Evolutionary conservation across 2,888 invertebrate species (phyloP), one percentile per base, ranked within the genome.

Genomic region (Cephalotes varians): DNA sequence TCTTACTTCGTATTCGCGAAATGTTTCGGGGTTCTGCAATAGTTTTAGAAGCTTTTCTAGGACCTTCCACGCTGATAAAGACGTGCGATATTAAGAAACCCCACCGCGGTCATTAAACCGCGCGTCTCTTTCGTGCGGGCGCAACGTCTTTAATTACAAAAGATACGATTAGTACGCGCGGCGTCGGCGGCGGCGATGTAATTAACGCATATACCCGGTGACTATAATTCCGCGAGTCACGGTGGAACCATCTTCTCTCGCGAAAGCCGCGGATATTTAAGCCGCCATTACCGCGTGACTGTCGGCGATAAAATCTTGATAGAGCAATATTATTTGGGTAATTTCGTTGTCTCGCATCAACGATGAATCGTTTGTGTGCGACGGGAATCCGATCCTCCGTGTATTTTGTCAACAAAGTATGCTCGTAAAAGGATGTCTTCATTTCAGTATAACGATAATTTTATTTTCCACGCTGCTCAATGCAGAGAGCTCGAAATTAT

Each of bases 261-360:
- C 62, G 31, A 56, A 34, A 37, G 56, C 18, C 4, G 31, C n/a
- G 47, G 76, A 76, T 77, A 67, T 74, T 77, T 65, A 76, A 56
- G 21, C 51, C 15, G 56, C 58, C 69, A 62, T 82, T 79, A 71
- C 62, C 18, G 49, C 47, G 76, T 47, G 65, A 65, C 65, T 82
- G 65, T 37, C 80, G 49, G 65, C 83, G 58, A 80, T 83, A 80
- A 80, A 83, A 79, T 25, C 44, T 65, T 51, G 80, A 81, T 81
- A 74, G 56, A 67, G 64, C 58, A 65, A 83, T 83, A 81, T 74
- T 69, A 67, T 81, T 81, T 40, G 31, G 58, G 44, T 73, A 83
- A 81, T 73, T 81, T 74, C 34, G 54, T 21, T 4, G 15, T 25
- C 49, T 56, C 34, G 56, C 15, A 31, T 31, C 25, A 72, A 62